Base-by-base conservation (phyloP, 2,113 vertebrate genomes). In the Hirundichthys speculiger region DNA sequence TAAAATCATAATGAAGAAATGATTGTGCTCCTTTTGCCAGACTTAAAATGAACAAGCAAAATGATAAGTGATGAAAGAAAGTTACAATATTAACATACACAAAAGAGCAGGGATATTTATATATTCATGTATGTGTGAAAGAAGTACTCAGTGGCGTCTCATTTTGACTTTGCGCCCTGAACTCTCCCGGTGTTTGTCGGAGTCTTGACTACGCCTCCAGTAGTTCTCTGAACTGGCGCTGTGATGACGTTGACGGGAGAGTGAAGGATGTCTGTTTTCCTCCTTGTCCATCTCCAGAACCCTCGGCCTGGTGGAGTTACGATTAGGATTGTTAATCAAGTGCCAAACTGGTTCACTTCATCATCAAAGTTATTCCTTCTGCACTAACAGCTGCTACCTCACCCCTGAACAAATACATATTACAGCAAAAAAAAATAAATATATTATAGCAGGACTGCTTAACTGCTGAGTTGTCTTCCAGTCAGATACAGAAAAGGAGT, bases 211-310 rank as follows among this genome's bases (percentile, higher is more conserved):
- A 2, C 91, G 88, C 71, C 93, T 92, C 95, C 96, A 94, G 92
- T 95, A 93, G 92, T 95, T 96, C 91, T 98, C 96, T 0, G 96
- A 94, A 85, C 94, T 93, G 94, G 92, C 90, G 81, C 93, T 84
- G 71, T 93, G 93, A 66, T 93, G 94, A 52, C 93, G 93, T 46
- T 93, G 91, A 13, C 90, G 93, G 81, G 95, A 93, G 57, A 94
- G 73, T 18, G 96, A 94, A 0, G 97, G 97, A 39, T 91, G 94
- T 57, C 96, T 91, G 88, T 98, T 98, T 88, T 98, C 95, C 69
- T 99, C 98, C 78, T 99, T 99, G 89, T 99, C 98, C 98, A 99
- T 99, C 89, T 99, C 98, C 42, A 99, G 91, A 69, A 99, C 91
- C 30, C 98, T 93, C 15, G 97, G 98, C 89, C 98, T 99, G 74